phyloP scores from a whole-genome alignment of 2,797 vertebrate genomes.

The Scarus forsteni region DNA sequence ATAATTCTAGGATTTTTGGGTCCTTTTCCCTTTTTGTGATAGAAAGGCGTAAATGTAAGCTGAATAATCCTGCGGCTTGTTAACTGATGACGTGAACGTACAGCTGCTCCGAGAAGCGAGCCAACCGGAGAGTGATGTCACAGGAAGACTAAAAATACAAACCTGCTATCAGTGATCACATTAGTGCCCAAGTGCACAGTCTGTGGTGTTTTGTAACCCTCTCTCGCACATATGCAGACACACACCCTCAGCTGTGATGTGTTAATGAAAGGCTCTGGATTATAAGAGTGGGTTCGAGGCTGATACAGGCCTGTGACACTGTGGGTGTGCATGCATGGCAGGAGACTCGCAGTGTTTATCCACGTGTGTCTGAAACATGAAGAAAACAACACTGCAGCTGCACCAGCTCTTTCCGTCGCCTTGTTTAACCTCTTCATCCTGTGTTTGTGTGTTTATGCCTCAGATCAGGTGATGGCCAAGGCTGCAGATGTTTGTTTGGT shows the following conservation, averaged over 20 bases:
- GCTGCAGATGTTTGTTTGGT: too few species aligned
- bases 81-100: neutral
- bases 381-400: neutral
- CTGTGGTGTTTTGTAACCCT: neutral
- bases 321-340: constrained; percentile 20
- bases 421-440: too few species aligned
- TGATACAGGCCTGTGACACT: constrained; percentile 25
- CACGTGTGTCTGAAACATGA: constrained; percentile 16
- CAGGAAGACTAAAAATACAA: constrained; percentile 24
- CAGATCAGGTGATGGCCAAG: too few species aligned
- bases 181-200: neutral
- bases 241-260: constrained; percentile 41
- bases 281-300: constrained; percentile 3
- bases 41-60: too few species aligned
- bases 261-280: constrained; percentile 43
- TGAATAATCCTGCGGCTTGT: neutral
- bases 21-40: too few species aligned
- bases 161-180: constrained; percentile 7
- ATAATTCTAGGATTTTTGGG: too few species aligned
- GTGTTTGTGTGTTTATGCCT: too few species aligned
- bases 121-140: neutral
- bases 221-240: neutral
- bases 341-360: constrained; percentile 1
- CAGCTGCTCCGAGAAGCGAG: neutral
- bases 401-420: neutral